Conservation (phyloP, 2,797 vertebrate genomes). For the Antennarius maculatus region DNA sequence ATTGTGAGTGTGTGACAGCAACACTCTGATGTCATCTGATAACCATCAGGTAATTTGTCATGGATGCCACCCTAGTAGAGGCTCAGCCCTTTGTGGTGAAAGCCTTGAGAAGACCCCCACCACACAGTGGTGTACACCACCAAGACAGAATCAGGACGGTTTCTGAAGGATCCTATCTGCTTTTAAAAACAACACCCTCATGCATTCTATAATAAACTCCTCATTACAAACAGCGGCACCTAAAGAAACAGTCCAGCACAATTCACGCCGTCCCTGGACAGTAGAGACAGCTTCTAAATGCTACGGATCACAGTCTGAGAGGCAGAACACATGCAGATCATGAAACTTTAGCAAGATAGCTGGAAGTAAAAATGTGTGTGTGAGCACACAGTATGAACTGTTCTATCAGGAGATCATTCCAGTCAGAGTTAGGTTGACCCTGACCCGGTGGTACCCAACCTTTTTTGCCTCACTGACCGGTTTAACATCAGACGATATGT, state of each 20-base stretch:
- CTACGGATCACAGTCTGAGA: conserved; percentile 33
- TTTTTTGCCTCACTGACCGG: no score
- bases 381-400: neutral
- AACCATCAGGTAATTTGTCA: conserved; percentile 74
- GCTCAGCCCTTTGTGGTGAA: conserved; percentile 61
- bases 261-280: conserved; percentile 19
- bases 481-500: no score
- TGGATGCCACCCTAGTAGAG: conserved; percentile 57
- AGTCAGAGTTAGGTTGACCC: conserved; percentile 12
- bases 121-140: conserved; percentile 77
- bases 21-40: conserved; percentile 62
- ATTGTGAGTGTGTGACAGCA: conserved; percentile 60
- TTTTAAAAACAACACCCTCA: conserved; percentile 65
- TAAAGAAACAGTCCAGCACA: conserved; percentile 38
- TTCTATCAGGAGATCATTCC: conserved; percentile 7
- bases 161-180: conserved; percentile 50
- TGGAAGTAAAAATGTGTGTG: neutral
- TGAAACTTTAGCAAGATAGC: neutral
- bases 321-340: conserved; percentile 29
- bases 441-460: no score
- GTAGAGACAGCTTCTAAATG: conserved; percentile 20
- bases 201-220: conserved; percentile 69
- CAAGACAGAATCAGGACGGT: conserved; percentile 79
- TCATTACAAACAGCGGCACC: conserved; percentile 61
- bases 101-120: conserved; percentile 61